phyloP scores from a whole-genome alignment of 1,140 invertebrate genomes.

The Bombus confusus region DNA sequence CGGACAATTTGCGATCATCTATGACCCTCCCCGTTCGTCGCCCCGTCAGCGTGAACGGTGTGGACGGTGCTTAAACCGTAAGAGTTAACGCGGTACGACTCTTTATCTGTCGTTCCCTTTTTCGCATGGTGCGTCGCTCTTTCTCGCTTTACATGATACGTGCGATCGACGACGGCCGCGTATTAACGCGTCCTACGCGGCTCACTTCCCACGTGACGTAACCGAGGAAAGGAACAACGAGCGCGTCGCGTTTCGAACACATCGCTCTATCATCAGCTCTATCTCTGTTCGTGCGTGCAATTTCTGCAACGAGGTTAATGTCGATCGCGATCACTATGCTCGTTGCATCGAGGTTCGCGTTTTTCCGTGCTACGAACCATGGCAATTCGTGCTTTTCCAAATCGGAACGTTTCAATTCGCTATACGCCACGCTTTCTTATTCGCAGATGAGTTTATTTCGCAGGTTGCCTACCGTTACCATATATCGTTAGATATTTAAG shows the following conservation, averaged over 20 bases:
- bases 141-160: constrained; percentile 46
- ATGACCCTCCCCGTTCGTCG: constrained; percentile 76
- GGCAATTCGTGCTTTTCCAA: no score
- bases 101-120: constrained; percentile 39
- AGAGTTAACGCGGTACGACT: constrained; percentile 72
- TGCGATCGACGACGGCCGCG: constrained; percentile 52
- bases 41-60: constrained; percentile 42
- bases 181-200: constrained; percentile 67
- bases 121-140: constrained; percentile 1
- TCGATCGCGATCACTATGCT: not conserved
- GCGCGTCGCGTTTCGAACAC: not conserved
- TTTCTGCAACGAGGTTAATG: not conserved
- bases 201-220: constrained; percentile 71
- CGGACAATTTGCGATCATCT: constrained; percentile 81
- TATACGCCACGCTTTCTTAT: not conserved
- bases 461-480: not conserved
- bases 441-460: not conserved
- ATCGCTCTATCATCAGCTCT: not conserved
- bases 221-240: constrained; percentile 50
- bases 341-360: not conserved
- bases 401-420: no score
- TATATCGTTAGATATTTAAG: not conserved
- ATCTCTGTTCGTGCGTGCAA: not conserved
- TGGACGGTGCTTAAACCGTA: constrained; percentile 68
- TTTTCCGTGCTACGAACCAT: no score